These are phyloP conservation scores for Aspidiotus destructor DNA, from an alignment of 2,888 invertebrate species.

Conservation along the genomic window DNA sequence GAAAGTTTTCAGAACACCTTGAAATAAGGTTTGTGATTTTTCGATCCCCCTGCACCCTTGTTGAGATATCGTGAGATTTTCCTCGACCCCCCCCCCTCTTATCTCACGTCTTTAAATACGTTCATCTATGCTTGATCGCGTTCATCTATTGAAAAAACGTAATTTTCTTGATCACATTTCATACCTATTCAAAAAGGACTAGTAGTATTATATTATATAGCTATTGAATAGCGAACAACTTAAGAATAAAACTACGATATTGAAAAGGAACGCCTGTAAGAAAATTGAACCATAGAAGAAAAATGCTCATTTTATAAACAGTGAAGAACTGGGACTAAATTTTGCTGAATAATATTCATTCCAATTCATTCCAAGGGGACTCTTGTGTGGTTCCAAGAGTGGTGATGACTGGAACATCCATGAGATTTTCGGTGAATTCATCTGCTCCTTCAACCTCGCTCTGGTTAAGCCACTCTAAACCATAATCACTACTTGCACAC, in stretches of 20 bases:
- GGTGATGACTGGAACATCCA: conserved; percentile 3
- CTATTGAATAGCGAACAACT: not conserved
- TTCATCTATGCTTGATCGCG: too few species aligned
- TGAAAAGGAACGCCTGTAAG: not conserved
- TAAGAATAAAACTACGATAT: not conserved
- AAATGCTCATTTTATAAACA: too few species aligned
- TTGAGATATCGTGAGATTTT: not conserved
- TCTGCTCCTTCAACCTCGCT: not conserved
- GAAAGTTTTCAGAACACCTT: too few species aligned
- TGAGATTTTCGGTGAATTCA: not conserved
- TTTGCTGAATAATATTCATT: conserved; percentile 4
- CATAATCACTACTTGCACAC: not conserved
- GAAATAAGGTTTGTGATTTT: too few species aligned
- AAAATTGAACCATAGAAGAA: conserved; percentile 5
- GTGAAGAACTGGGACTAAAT: not conserved
- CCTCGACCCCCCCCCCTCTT: not conserved
- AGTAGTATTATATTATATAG: not conserved
- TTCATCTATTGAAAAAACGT: not conserved
- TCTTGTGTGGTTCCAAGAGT: conserved; percentile 5
- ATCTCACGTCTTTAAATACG: not conserved
- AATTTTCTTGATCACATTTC: not conserved
- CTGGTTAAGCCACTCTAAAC: not conserved
- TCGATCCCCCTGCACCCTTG: not conserved
- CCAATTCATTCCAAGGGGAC: conserved; percentile 9
- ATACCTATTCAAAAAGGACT: not conserved